These are phyloP conservation scores for Bombylius major DNA, from an alignment of 2,888 invertebrate genomes.

Conservation along the genomic window DNA sequence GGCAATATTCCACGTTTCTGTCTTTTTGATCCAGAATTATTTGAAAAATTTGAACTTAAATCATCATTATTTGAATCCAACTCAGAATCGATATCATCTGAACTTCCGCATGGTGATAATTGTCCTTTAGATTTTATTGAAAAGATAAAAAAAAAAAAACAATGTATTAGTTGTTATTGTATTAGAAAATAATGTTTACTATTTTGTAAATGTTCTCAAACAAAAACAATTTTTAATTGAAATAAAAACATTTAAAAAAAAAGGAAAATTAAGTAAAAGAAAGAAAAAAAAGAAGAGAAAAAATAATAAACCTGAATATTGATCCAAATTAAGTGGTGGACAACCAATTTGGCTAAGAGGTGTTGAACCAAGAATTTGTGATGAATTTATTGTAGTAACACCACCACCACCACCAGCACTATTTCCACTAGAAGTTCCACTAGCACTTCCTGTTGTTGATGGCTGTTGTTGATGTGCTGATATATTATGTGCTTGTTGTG, in stretches of 20 bases:
- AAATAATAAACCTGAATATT: constrained; percentile 36
- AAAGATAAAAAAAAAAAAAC: too few relatives aligned
- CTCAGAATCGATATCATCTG: constrained; percentile 38
- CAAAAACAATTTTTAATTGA: neutral
- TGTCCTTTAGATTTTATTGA: constrained; percentile 32
- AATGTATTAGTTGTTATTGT: too few relatives aligned
- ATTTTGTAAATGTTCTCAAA: neutral
- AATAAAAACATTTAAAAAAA: too few relatives aligned
- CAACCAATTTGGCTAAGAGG: constrained; percentile 78
- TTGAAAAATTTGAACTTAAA: constrained; percentile 39
- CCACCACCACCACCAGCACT: neutral
- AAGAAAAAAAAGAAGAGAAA: too few relatives aligned
- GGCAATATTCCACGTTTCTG: constrained; percentile 86
- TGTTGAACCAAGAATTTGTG: constrained; percentile 68
- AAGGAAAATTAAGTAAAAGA: too few relatives aligned
- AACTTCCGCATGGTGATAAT: constrained; percentile 40
- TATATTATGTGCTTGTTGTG: neutral
- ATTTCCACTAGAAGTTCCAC: neutral
- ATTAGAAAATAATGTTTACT: neutral
- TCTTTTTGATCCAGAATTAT: constrained; percentile 41
- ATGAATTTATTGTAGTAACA: constrained; percentile 3
- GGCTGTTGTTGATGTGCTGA: constrained; percentile 1
- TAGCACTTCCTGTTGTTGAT: constrained; percentile 3
- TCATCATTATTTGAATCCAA: constrained; percentile 46
- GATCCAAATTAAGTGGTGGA: constrained; percentile 37